These are phyloP conservation scores for Osmoderma eremita DNA, from an alignment of 2,888 invertebrate species.

Conservation along the genomic window DNA sequence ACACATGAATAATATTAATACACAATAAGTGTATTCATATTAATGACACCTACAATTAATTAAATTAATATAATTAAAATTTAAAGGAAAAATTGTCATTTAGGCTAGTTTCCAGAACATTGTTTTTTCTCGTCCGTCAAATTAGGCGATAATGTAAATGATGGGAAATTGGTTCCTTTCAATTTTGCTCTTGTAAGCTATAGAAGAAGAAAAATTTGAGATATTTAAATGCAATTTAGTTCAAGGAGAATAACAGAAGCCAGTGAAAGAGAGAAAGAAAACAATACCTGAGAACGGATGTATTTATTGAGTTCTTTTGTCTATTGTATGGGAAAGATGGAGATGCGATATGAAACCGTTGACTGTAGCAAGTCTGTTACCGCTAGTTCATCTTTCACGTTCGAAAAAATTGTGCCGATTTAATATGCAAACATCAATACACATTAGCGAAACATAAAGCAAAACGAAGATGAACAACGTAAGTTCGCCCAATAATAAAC, in stretches of 20 bases:
- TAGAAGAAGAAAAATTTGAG: background rate
- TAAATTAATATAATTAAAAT: too few species aligned
- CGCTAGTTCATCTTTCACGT: constrained; percentile 21
- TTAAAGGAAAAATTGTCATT: too few species aligned
- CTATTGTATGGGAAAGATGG: constrained; percentile 29
- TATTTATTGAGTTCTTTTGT: constrained; percentile 34
- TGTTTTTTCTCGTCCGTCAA: too few species aligned
- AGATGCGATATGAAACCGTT: constrained; percentile 2
- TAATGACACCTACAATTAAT: too few species aligned
- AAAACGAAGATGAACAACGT: too few species aligned
- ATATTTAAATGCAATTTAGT: constrained; percentile 14
- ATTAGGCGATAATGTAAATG: too few species aligned
- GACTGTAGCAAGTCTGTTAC: constrained; percentile 10
- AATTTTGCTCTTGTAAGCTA: background rate
- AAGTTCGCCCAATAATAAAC: too few species aligned
- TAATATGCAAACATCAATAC: too few species aligned
- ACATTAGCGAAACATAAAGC: background rate
- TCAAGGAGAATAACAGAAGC: background rate
- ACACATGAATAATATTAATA: too few species aligned
- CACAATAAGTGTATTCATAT: too few species aligned
- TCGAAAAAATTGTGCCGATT: constrained; percentile 2
- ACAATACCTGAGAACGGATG: constrained; percentile 39
- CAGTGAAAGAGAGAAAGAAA: constrained; percentile 14
- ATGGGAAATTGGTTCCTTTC: too few species aligned
- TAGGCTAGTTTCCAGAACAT: too few species aligned